Conservation (phyloP, 2,797 vertebrate genomes). For the Sebastes dallii region DNA sequence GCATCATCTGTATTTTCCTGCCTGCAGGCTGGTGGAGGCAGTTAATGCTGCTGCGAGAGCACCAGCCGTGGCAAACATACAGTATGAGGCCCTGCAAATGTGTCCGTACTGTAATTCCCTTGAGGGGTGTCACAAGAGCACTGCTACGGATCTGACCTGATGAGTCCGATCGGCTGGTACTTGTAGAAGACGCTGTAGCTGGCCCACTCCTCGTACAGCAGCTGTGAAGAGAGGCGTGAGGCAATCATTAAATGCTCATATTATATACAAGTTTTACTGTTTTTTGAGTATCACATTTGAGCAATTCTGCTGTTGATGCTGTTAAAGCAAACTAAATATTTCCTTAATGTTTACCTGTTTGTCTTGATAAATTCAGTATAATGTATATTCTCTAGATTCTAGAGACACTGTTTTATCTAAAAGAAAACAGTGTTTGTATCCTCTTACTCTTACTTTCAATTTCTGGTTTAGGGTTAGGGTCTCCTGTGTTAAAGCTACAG, state of each 20-base stretch:
- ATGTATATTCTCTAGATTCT: too few species aligned
- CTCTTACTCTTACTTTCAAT: neutral
- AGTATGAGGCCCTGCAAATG: neutral
- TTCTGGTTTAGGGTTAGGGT: neutral
- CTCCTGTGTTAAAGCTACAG: neutral
- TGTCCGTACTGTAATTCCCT: neutral
- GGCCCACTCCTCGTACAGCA: slow-evolving; percentile 95
- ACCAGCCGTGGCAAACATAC: neutral
- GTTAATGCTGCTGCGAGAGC: neutral
- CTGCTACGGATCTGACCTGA: slow-evolving; percentile 84
- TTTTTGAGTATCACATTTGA: neutral
- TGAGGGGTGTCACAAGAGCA: neutral
- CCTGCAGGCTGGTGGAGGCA: neutral
- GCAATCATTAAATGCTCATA: neutral
- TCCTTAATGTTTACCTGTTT: neutral
- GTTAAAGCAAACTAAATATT: too few species aligned
- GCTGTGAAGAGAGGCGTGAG: slow-evolving; percentile 72
- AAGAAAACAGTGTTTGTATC: neutral
- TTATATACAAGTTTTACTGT: neutral
- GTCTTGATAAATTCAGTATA: neutral
- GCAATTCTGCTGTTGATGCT: too few species aligned
- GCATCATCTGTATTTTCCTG: neutral
- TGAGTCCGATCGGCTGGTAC: slow-evolving; percentile 94
- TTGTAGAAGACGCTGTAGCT: slow-evolving; percentile 97
- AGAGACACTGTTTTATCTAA: too few species aligned